phyloP scores from a whole-genome alignment of 2,797 vertebrate species.

The Chanos chanos region DNA sequence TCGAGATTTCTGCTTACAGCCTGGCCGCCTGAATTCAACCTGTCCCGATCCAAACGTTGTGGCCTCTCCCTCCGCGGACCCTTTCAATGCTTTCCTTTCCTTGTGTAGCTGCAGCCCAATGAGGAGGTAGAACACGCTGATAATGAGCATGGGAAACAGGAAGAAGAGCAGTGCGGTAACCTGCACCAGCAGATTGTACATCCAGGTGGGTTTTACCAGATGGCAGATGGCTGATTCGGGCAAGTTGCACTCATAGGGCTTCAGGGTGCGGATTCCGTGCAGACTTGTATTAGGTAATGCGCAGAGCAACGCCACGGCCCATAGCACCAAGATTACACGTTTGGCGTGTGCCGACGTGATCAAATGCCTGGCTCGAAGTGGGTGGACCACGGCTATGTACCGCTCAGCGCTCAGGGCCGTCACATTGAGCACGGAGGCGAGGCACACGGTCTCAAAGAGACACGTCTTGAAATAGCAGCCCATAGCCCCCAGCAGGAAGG shows the following conservation, averaged over 20 bases:
- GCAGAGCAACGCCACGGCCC: constrained; percentile 67
- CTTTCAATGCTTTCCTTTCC: constrained; percentile 35
- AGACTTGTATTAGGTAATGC: constrained; percentile 72
- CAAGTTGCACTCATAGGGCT: constrained; percentile 58
- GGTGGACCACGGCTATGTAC: constrained; percentile 70
- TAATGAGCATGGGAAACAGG: constrained; percentile 69
- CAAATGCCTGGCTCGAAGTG: constrained; percentile 64
- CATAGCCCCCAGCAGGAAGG: constrained; percentile 64
- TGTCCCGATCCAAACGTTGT: constrained; percentile 32
- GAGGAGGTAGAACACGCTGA: constrained; percentile 68
- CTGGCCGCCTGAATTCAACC: constrained; percentile 31
- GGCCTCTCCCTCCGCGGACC: constrained; percentile 17
- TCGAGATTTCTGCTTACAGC: constrained; percentile 53
- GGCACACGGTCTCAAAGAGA: constrained; percentile 74
- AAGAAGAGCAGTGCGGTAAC: constrained; percentile 70
- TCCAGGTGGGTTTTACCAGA: constrained; percentile 64
- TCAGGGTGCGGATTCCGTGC: constrained; percentile 58
- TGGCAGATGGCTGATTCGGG: constrained; percentile 57
- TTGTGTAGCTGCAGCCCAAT: constrained; percentile 62
- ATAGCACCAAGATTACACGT: constrained; percentile 63
- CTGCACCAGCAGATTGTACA: constrained; percentile 70
- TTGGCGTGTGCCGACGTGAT: constrained; percentile 64
- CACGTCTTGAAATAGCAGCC: constrained; percentile 77
- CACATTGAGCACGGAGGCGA: constrained; percentile 74
- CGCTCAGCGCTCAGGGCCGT: constrained; percentile 71